A percentile compares a stretch with the other conserved stretches of the same genome.
Evolutionary conservation across 2,113 vertebrate genomes (phyloP).

Genomic region (Corythoichthys haematopterus): DNA sequence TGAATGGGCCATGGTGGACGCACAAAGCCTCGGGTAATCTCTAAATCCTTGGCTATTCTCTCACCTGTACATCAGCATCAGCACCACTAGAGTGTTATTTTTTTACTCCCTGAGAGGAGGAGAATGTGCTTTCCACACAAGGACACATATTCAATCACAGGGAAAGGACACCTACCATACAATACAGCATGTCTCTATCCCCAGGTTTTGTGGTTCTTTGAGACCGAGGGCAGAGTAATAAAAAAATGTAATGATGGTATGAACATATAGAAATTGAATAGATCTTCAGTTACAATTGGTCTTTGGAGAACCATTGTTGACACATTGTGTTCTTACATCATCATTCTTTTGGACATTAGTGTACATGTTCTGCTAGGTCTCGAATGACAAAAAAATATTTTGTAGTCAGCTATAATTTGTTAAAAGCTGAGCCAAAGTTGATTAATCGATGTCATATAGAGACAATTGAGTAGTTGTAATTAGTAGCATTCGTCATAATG

Average conservation of each 20-base stretch:
- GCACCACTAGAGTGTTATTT: slow-evolving; percentile 33
- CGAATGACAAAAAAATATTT: no score
- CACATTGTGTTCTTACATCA: no score
- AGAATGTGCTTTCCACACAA: slow-evolving; percentile 44
- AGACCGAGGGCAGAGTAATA: slow-evolving; percentile 14
- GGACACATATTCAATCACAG: slow-evolving; percentile 52
- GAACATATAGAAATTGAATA: background rate
- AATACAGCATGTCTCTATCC: slow-evolving; percentile 19
- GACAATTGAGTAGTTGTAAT: no score
- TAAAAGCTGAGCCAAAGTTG: no score
- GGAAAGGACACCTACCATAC: slow-evolving; percentile 39
- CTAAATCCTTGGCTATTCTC: slow-evolving; percentile 51
- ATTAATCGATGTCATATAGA: no score
- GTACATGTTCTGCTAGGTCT: no score
- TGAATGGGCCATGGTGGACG: slow-evolving; percentile 49
- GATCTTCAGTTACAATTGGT: background rate
- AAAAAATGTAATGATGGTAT: background rate
- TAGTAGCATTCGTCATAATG: no score
- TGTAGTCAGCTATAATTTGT: no score
- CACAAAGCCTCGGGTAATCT: slow-evolving; percentile 53
- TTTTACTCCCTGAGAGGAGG: slow-evolving; percentile 29
- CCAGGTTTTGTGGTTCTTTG: slow-evolving; percentile 3
- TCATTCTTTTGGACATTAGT: no score
- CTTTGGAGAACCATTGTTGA: background rate
- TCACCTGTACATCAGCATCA: slow-evolving; percentile 54